phyloP scores from a whole-genome alignment of 2,888 invertebrate species.

The Drosophila colorata region DNA sequence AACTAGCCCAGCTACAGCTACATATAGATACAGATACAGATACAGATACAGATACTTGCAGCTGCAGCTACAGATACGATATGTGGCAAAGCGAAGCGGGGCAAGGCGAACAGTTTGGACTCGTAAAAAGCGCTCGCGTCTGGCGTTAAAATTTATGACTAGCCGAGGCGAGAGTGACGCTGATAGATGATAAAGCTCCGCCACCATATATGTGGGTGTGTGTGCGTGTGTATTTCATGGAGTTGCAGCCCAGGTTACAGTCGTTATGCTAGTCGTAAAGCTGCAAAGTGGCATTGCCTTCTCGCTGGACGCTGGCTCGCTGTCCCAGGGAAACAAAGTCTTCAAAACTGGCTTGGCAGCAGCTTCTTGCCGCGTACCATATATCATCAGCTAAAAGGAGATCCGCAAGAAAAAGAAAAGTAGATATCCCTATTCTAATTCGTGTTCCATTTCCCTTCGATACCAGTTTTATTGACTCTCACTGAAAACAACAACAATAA shows the following conservation, averaged over 20 bases:
- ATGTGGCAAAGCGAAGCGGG: slow-evolving; percentile 18
- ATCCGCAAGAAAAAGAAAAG: too few relatives aligned
- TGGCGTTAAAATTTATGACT: slow-evolving; percentile 62
- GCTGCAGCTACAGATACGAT: slow-evolving; percentile 19
- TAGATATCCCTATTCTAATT: too few relatives aligned
- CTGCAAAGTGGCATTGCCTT: slow-evolving; percentile 28
- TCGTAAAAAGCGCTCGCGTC: slow-evolving; percentile 54
- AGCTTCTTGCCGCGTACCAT: slow-evolving; percentile 4
- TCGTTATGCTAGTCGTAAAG: slow-evolving; percentile 45
- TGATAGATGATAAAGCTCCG: slow-evolving; percentile 58
- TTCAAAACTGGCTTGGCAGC: slow-evolving; percentile 5
- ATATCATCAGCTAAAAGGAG: background rate
- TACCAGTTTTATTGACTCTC: too few relatives aligned
- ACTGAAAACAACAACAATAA: too few relatives aligned
- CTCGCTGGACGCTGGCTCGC: slow-evolving; percentile 5
- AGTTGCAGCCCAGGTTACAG: slow-evolving; percentile 22
- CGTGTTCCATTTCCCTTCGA: too few relatives aligned
- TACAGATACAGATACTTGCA: slow-evolving; percentile 15
- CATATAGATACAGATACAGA: slow-evolving; percentile 6
- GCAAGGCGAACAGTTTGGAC: slow-evolving; percentile 20
- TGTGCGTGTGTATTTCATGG: slow-evolving; percentile 7
- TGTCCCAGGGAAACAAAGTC: background rate
- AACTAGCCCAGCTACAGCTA: slow-evolving; percentile 26
- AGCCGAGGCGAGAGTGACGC: slow-evolving; percentile 58
- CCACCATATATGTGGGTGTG: slow-evolving; percentile 9